Conservation (phyloP, 1,140 invertebrate species). For the Eueides isabella region DNA sequence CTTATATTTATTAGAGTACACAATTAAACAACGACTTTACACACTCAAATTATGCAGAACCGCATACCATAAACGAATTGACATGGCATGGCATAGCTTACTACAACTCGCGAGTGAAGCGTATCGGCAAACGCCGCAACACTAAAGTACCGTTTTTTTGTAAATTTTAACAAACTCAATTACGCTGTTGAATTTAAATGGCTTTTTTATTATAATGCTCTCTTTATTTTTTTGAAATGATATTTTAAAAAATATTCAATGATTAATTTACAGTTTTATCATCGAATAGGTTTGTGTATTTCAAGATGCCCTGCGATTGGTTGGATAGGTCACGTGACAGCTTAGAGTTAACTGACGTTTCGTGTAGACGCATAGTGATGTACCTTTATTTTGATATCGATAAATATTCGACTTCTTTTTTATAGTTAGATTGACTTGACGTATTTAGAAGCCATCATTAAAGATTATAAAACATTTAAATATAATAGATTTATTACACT, state of each 20-base stretch:
- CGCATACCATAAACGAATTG: slow-evolving; percentile 75
- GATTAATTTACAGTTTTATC: slow-evolving; percentile 3
- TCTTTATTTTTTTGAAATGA: neutral
- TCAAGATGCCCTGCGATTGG: slow-evolving; percentile 52
- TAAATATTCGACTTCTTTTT: neutral
- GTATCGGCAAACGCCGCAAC: slow-evolving; percentile 60
- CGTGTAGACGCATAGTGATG: slow-evolving; percentile 8
- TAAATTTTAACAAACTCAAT: neutral
- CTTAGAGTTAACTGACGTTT: slow-evolving; percentile 50
- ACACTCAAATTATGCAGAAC: slow-evolving; percentile 72
- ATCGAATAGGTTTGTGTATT: slow-evolving; percentile 2
- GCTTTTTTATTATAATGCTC: neutral
- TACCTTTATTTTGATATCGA: neutral
- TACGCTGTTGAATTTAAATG: neutral
- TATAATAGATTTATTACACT: too few relatives aligned
- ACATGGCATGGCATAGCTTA: slow-evolving; percentile 71
- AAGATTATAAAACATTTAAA: too few relatives aligned
- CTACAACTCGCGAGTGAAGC: slow-evolving; percentile 52
- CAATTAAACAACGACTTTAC: slow-evolving; percentile 61
- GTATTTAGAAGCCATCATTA: too few relatives aligned
- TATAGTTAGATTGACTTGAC: slow-evolving; percentile 2
- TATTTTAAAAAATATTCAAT: neutral
- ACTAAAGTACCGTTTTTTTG: slow-evolving; percentile 38
- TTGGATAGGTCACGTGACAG: slow-evolving; percentile 56
- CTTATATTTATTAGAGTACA: slow-evolving; percentile 57